Percentiles rank a stretch among this genome's conserved stretches.
Evolutionary conservation across 2,797 vertebrate genomes (phyloP).

Genomic region (Diglossa cyanea): DNA sequence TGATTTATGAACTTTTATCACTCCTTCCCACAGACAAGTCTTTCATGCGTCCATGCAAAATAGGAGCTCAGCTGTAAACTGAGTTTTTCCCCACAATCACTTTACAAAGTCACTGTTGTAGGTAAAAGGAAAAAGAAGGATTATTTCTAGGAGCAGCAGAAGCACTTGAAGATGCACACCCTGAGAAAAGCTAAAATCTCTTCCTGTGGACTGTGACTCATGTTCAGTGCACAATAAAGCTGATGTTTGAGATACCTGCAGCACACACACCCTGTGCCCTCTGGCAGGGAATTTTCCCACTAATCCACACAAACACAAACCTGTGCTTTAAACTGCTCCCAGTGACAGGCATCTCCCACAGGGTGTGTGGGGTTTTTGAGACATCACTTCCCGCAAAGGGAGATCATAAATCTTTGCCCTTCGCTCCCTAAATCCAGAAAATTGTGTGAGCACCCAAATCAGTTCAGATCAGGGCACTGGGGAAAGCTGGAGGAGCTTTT

Average conservation of each 20-base stretch:
- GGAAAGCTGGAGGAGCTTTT: neutral
- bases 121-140: neutral
- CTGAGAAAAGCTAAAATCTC: neutral
- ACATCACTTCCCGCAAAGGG: neutral
- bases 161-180: neutral
- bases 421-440: rapidly evolving
- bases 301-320: neutral
- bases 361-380: neutral
- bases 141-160: neutral
- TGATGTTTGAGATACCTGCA: neutral
- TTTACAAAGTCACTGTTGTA: neutral
- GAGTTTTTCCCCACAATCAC: rapidly evolving
- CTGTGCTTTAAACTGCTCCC: neutral
- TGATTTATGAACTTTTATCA: neutral
- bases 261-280: neutral
- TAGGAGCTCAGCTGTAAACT: neutral
- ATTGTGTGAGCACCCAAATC: neutral
- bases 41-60: neutral
- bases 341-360: neutral
- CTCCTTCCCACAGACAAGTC: neutral
- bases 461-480: neutral
- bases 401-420: neutral
- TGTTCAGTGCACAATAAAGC: neutral
- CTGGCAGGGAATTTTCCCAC: neutral
- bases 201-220: neutral